phyloP scores from a whole-genome alignment of 2,113 vertebrate genomes.

The human region DNA sequence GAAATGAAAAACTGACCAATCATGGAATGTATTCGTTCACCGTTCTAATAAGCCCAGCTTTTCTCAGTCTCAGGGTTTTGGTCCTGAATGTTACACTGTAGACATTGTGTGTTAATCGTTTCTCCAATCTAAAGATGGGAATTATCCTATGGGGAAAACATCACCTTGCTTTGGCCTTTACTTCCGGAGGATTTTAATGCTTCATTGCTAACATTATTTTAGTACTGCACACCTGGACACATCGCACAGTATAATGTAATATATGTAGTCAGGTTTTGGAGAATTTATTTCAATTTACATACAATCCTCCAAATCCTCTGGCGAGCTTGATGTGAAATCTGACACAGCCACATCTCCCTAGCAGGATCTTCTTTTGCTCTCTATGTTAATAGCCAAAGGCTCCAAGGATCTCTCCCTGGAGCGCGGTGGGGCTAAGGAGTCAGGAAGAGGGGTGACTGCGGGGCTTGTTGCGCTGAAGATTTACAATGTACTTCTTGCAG shows the following conservation, averaged over 20 bases:
- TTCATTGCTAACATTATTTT: slow-evolving; percentile 18
- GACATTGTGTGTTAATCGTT: slow-evolving; percentile 33
- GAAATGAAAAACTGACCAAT: not conserved
- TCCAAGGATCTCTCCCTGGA: not conserved
- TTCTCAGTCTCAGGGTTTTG: slow-evolving; percentile 21
- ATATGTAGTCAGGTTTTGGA: slow-evolving; percentile 27
- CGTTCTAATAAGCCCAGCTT: not conserved
- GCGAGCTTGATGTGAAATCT: slow-evolving; percentile 6
- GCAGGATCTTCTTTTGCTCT: slow-evolving; percentile 54
- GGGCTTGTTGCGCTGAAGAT: slow-evolving; percentile 70
- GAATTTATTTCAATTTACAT: slow-evolving; percentile 47
- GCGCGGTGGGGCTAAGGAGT: slow-evolving; percentile 39
- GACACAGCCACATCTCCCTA: slow-evolving; percentile 35
- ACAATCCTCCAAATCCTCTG: slow-evolving; percentile 56
- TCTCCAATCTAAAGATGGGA: slow-evolving; percentile 2
- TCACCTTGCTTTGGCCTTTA: not conserved
- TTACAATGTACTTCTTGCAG: slow-evolving; percentile 69
- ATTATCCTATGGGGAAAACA: not conserved
- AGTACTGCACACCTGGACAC: slow-evolving; percentile 32
- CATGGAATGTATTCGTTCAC: not conserved
- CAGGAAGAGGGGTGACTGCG: slow-evolving; percentile 64
- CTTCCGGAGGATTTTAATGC: not conserved
- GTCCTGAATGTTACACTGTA: not conserved
- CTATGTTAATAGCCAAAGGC: slow-evolving; percentile 32
- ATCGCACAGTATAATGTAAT: not conserved